These are phyloP conservation scores for Balanococcus diminutus DNA, from an alignment of 2,888 invertebrate species.

Conservation along the genomic window DNA sequence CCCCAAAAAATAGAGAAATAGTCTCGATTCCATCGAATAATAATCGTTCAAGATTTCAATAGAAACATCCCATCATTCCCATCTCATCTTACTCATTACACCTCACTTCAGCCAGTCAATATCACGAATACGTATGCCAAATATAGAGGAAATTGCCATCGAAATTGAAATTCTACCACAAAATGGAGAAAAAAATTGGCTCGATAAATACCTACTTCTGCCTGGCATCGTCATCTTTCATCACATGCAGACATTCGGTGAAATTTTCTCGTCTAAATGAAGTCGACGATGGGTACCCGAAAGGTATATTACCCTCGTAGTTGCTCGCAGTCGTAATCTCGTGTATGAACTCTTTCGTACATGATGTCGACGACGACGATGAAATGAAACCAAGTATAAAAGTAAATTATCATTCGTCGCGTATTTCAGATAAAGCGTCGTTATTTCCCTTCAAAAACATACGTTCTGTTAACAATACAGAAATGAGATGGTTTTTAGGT, in stretches of 20 bases:
- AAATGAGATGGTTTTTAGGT: neutral
- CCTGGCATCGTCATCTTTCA: neutral
- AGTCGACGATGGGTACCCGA: no score
- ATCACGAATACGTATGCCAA: neutral
- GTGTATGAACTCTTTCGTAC: neutral
- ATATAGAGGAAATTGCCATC: neutral
- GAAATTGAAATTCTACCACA: neutral
- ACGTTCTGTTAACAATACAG: neutral
- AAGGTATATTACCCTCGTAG: no score
- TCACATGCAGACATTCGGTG: neutral
- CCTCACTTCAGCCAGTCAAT: neutral
- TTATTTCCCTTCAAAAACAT: conserved; percentile 1
- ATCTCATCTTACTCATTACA: neutral
- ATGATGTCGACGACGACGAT: neutral
- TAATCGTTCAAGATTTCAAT: neutral
- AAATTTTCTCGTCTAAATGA: neutral
- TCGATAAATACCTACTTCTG: neutral
- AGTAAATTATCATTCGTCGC: conserved; percentile 1
- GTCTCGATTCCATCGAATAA: neutral
- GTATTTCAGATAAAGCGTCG: conserved; percentile 1
- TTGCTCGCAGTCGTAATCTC: no score
- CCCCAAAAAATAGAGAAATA: neutral
- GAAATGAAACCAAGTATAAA: neutral
- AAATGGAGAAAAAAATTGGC: neutral
- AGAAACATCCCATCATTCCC: neutral